Evolutionary conservation across 2,113 vertebrate genomes (phyloP).

Genomic region (Actinemys pallida): DNA sequence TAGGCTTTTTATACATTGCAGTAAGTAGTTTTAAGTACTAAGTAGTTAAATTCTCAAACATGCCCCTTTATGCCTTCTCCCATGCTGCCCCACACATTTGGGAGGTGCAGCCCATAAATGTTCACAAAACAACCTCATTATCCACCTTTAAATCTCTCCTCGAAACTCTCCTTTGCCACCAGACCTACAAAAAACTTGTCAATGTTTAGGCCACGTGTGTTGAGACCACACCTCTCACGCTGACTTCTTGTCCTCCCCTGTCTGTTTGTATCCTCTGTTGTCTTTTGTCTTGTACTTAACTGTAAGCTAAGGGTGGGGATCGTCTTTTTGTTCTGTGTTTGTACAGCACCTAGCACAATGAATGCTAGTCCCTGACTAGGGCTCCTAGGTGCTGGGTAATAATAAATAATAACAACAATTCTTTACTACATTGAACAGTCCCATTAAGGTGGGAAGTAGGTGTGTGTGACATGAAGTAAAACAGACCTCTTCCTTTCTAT

Average conservation of each 20-base stretch:
- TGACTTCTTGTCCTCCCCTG: neutral
- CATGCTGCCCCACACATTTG: neutral
- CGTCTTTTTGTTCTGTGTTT: neutral
- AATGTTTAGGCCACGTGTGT: neutral
- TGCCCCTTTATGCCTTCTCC: neutral
- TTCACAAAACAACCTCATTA: neutral
- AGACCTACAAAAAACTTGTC: neutral
- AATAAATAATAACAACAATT: neutral
- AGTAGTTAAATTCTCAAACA: neutral
- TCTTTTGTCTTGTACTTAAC: neutral
- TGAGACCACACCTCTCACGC: neutral
- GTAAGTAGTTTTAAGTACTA: neutral
- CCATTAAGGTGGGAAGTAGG: rapidly evolving
- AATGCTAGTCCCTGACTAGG: neutral
- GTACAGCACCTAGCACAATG: neutral
- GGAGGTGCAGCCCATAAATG: neutral
- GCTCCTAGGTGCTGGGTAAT: neutral
- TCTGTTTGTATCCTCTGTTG: neutral
- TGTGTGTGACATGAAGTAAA: neutral
- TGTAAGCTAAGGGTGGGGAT: neutral
- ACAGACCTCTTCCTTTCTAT: neutral
- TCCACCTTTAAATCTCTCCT: neutral
- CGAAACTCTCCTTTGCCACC: neutral
- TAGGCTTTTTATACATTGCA: neutral
- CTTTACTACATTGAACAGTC: neutral